Conservation (phyloP, 1,140 invertebrate species). For the Xylocopa sonorina region DNA sequence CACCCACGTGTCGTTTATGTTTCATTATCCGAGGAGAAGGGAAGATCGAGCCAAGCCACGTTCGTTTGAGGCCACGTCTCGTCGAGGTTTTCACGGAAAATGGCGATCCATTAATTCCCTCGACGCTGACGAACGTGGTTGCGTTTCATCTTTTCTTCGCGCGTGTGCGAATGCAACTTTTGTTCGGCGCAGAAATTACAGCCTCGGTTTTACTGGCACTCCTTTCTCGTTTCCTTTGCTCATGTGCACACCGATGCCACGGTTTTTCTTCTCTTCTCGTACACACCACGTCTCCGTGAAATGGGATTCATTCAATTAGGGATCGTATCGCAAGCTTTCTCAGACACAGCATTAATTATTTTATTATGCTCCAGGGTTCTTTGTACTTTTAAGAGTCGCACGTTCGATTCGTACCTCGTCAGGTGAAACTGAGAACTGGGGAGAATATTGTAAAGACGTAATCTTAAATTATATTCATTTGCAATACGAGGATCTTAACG, state of each 20-base stretch:
- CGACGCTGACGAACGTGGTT: too few relatives aligned
- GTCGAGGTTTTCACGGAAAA: too few relatives aligned
- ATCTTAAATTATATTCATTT: slow-evolving; percentile 21
- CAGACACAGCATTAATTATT: slow-evolving; percentile 62
- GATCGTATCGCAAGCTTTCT: slow-evolving; percentile 57
- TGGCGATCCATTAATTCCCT: too few relatives aligned
- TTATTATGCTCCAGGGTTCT: background rate
- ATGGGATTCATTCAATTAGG: slow-evolving; percentile 27
- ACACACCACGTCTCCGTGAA: too few relatives aligned
- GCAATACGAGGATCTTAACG: background rate
- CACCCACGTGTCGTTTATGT: too few relatives aligned
- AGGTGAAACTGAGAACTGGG: too few relatives aligned
- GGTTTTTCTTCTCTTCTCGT: too few relatives aligned
- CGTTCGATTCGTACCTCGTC: background rate
- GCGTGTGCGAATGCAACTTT: too few relatives aligned
- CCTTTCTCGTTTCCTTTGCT: slow-evolving; percentile 22
- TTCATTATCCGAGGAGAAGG: too few relatives aligned
- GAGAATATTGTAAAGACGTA: slow-evolving; percentile 13
- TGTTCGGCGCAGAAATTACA: slow-evolving; percentile 32
- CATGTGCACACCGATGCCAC: slow-evolving; percentile 10
- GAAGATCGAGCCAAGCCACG: too few relatives aligned
- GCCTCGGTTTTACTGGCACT: slow-evolving; percentile 3
- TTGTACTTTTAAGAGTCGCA: background rate
- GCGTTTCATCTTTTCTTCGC: too few relatives aligned
- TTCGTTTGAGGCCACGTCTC: too few relatives aligned